These are phyloP conservation scores for Calypte anna DNA, from an alignment of 2,113 vertebrate species.

Conservation along the genomic window DNA sequence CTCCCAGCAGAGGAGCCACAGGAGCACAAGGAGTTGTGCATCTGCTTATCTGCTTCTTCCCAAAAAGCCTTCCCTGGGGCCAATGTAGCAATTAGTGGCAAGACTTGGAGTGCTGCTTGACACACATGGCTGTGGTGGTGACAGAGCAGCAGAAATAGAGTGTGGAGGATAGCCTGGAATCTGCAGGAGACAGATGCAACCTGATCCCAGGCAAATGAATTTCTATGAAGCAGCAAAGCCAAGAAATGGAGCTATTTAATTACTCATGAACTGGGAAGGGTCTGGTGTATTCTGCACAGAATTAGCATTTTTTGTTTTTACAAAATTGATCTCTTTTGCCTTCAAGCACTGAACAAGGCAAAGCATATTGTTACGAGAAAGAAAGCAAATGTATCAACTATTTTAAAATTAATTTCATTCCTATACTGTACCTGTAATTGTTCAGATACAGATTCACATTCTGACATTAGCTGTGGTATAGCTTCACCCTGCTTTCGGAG, in stretches of 20 bases:
- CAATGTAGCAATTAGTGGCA: background rate
- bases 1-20: background rate
- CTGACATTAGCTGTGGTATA: constrained; percentile 93
- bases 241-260: background rate
- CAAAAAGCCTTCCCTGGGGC: background rate
- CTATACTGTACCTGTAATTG: constrained; percentile 87
- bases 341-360: background rate
- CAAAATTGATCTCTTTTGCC: background rate
- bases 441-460: constrained; percentile 88
- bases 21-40: background rate
- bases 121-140: fast-evolving
- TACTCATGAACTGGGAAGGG: background rate
- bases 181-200: constrained; percentile 55
- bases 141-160: background rate
- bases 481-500: constrained; percentile 94
- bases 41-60: background rate
- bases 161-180: constrained; percentile 28
- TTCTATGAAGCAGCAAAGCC: constrained; percentile 57
- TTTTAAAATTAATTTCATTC: background rate
- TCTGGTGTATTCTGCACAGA: background rate
- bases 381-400: background rate
- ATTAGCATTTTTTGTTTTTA: background rate
- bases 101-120: fast-evolving
- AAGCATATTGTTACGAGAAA: background rate
- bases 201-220: background rate